Percentiles rank a stretch among this genome's conserved stretches.
Evolutionary conservation across 2,797 vertebrate genomes (phyloP).

Genomic region (Scomberomorus guttatus): DNA sequence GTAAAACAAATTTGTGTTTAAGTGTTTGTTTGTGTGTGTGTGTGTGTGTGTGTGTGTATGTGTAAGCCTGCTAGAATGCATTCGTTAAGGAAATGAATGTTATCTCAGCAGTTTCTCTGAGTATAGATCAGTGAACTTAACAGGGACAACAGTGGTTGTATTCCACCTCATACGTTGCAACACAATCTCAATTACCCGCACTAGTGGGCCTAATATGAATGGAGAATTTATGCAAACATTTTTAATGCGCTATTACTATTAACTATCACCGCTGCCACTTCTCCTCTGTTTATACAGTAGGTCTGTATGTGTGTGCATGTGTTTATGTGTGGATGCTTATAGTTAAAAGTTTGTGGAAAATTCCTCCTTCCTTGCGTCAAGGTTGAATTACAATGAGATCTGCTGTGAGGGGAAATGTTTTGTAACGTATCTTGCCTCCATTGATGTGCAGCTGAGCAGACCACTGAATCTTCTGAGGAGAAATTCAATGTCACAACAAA

Average conservation of each 20-base stretch:
- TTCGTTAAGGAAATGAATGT: conserved; percentile 40
- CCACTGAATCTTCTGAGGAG: conserved; percentile 59
- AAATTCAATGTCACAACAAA: conserved; percentile 65
- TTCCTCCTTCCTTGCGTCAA: conserved; percentile 42
- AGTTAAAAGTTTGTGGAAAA: conserved; percentile 49
- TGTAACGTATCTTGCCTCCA: conserved; percentile 41
- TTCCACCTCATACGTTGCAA: conserved; percentile 60
- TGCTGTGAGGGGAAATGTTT: conserved; percentile 46
- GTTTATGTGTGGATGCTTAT: conserved; percentile 12
- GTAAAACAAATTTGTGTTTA: conserved; percentile 17
- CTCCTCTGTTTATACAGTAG: conserved; percentile 35
- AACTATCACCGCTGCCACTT: conserved; percentile 18
- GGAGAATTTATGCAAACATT: conserved; percentile 64
- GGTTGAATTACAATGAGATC: conserved; percentile 59
- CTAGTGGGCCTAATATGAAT: conserved; percentile 63
- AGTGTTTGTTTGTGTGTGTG: background rate
- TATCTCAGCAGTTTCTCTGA: conserved; percentile 57
- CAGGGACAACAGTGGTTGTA: conserved; percentile 48
- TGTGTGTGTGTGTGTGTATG: background rate
- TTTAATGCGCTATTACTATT: conserved; percentile 59
- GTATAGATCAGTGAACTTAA: conserved; percentile 66
- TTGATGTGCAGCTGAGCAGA: conserved; percentile 61
- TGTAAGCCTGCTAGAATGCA: background rate
- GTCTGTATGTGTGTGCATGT: conserved; percentile 30
- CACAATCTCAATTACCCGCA: conserved; percentile 73